These are phyloP conservation scores for Fabriciana adippe DNA, from an alignment of 2,888 invertebrate genomes.

Conservation along the genomic window DNA sequence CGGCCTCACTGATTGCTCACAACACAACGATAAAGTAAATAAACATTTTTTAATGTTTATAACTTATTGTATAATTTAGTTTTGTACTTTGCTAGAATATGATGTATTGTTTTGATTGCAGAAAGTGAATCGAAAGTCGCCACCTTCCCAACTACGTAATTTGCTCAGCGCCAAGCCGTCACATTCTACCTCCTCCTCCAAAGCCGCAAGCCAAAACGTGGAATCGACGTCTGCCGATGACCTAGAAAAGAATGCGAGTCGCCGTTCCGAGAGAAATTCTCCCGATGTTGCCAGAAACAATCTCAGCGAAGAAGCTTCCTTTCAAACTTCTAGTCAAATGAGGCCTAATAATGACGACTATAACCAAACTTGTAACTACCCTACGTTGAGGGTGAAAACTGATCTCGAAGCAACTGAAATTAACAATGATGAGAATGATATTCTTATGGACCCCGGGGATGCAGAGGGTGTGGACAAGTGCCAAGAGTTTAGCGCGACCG, in stretches of 20 bases:
- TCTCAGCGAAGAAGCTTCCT: constrained; percentile 80
- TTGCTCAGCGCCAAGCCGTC: constrained; percentile 81
- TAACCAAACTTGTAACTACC: constrained; percentile 77
- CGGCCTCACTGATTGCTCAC: constrained; percentile 87
- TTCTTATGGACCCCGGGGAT: constrained; percentile 75
- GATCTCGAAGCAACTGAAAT: constrained; percentile 80
- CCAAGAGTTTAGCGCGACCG: constrained; percentile 74
- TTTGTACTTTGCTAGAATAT: constrained; percentile 2
- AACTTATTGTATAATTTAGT: not conserved
- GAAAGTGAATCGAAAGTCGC: constrained; percentile 79
- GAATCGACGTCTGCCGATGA: constrained; percentile 75
- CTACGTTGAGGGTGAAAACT: constrained; percentile 78
- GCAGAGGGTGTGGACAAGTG: constrained; percentile 67
- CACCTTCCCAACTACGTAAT: constrained; percentile 81
- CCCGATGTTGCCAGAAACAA: constrained; percentile 82
- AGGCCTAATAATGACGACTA: constrained; percentile 82
- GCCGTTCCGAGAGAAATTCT: constrained; percentile 78
- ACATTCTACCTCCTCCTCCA: constrained; percentile 80
- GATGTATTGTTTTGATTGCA: constrained; percentile 52
- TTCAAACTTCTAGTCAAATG: constrained; percentile 82
- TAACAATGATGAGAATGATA: constrained; percentile 76
- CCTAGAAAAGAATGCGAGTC: constrained; percentile 71
- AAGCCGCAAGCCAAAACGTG: constrained; percentile 81
- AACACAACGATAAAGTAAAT: constrained; percentile 79
- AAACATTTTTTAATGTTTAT: not conserved